These are phyloP conservation scores for Thyatira batis DNA, from an alignment of 2,888 invertebrate genomes.

Conservation along the genomic window DNA sequence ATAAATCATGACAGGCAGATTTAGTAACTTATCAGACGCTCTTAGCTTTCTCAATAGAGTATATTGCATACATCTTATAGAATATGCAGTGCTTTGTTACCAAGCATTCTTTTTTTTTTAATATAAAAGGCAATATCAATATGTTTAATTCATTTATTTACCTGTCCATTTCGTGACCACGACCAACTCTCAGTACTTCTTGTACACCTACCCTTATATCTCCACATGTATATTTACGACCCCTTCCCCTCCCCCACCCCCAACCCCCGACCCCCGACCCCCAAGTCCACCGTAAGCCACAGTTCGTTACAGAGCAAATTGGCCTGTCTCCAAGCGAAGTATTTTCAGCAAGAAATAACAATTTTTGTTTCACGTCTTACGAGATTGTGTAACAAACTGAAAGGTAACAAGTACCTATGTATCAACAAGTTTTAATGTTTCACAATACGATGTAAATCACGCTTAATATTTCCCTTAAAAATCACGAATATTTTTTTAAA, in stretches of 20 bases:
- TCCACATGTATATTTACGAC: not conserved
- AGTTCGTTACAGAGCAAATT: conserved; percentile 53
- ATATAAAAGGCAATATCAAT: too few species aligned
- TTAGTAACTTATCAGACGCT: too few species aligned
- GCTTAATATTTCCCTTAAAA: too few species aligned
- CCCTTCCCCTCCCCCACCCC: not conserved
- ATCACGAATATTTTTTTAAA: too few species aligned
- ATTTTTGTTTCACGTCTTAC: conserved; percentile 4
- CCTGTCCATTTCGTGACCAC: too few species aligned
- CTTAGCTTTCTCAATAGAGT: too few species aligned
- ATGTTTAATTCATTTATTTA: not conserved
- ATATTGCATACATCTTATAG: too few species aligned
- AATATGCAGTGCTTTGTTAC: too few species aligned
- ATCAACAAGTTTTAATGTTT: too few species aligned
- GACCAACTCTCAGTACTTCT: not conserved
- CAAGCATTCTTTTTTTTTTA: too few species aligned
- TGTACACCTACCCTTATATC: not conserved
- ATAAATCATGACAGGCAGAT: too few species aligned
- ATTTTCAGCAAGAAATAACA: conserved; percentile 47
- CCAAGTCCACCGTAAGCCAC: conserved; percentile 24
- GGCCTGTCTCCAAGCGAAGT: conserved; percentile 51
- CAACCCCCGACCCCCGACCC: conserved; percentile 10
- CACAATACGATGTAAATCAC: too few species aligned
- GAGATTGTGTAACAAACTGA: not conserved
- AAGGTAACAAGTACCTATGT: not conserved